Percentiles rank a stretch among this genome's conserved stretches.
phyloP scores from a whole-genome alignment of 2,797 vertebrate genomes.

The Gastrophryne carolinensis region DNA sequence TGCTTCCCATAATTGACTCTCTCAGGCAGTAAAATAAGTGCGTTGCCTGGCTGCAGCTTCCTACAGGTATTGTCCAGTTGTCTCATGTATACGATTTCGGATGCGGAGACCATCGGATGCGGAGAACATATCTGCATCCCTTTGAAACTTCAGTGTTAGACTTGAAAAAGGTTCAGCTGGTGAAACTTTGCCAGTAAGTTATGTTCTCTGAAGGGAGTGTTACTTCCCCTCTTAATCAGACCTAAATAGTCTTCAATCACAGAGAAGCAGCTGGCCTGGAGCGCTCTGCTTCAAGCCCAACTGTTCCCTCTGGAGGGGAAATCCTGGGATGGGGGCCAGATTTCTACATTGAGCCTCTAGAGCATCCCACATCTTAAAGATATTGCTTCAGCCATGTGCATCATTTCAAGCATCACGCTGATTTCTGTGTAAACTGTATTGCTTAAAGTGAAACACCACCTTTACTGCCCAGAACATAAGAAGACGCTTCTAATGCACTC shows the following conservation, averaged over 20 bases:
- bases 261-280: slow-evolving; percentile 39
- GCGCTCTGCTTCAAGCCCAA: slow-evolving; percentile 33
- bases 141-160: not conserved
- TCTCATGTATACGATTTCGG: not conserved
- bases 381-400: slow-evolving; percentile 15
- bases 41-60: not conserved
- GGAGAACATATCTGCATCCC: not conserved
- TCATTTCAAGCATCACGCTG: slow-evolving; percentile 28
- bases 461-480: not conserved
- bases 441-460: not conserved
- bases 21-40: not conserved
- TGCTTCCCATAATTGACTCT: not conserved
- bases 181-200: slow-evolving; percentile 19
- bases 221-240: slow-evolving; percentile 11
- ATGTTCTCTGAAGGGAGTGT: slow-evolving; percentile 5
- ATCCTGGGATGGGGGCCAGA: slow-evolving; percentile 46
- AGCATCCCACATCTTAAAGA: slow-evolving; percentile 23
- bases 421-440: slow-evolving; percentile 26
- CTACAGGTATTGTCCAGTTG: not conserved
- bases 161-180: not conserved
- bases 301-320: slow-evolving; percentile 41
- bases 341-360: slow-evolving; percentile 36
- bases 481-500: not conserved
- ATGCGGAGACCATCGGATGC: not conserved
- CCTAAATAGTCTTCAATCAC: slow-evolving; percentile 42